phyloP scores from a whole-genome alignment of 2,797 vertebrate genomes.

The Mionectes olivaceus region DNA sequence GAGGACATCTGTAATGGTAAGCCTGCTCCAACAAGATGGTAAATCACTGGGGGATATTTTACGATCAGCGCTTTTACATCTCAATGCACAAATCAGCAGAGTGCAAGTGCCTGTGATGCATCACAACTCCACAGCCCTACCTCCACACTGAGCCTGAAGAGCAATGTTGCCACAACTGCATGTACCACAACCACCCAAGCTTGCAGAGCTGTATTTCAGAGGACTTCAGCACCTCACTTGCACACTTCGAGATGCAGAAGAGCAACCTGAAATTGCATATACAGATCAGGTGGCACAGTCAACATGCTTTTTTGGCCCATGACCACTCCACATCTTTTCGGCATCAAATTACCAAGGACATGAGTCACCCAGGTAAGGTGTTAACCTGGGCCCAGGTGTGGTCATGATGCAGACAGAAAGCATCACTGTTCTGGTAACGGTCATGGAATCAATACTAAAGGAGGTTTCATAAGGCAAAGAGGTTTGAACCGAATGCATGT shows the following conservation, averaged over 20 bases:
- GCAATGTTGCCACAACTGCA: fast-evolving
- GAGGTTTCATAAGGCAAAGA: neutral
- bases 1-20: neutral
- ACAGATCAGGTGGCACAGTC: neutral
- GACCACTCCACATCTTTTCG: neutral
- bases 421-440: fast-evolving
- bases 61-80: neutral
- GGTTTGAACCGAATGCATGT: neutral
- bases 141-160: neutral
- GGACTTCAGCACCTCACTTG: neutral
- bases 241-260: fast-evolving
- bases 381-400: neutral
- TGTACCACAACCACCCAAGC: neutral
- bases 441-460: neutral
- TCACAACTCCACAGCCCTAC: neutral
- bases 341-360: neutral
- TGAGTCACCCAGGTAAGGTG: neutral
- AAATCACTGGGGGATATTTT: neutral
- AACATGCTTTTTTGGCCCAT: fast-evolving
- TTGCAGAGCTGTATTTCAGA: fast-evolving
- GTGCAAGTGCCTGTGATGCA: neutral
- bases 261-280: fast-evolving
- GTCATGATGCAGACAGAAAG: neutral
- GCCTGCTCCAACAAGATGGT: neutral
- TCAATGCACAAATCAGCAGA: neutral